Conservation (phyloP, 2,888 invertebrate genomes). For the Andrena trimmerana region DNA sequence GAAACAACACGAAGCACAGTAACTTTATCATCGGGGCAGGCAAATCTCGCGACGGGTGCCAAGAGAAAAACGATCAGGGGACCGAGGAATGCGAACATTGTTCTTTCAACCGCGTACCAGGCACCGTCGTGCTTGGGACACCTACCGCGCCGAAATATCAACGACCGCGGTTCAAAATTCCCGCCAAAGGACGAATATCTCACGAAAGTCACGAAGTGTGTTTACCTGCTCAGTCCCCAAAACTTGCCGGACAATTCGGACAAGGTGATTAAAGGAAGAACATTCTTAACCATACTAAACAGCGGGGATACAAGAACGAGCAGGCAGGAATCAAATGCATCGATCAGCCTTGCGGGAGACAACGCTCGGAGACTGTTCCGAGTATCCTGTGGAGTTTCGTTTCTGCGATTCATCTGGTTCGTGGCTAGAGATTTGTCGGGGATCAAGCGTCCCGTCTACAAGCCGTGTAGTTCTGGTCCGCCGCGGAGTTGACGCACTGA, state of each 20-base stretch:
- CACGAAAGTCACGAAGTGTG: background rate
- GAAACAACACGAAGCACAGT: constrained; percentile 47
- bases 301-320: background rate
- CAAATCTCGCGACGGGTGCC: constrained; percentile 50
- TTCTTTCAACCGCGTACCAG: constrained; percentile 33
- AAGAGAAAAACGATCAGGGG: constrained; percentile 38
- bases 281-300: background rate
- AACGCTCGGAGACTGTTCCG: constrained; percentile 1
- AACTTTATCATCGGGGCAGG: constrained; percentile 45
- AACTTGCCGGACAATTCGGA: background rate
- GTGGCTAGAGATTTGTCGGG: constrained; percentile 7
- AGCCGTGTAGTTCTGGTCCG: constrained; percentile 35
- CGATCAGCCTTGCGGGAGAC: constrained; percentile 1
- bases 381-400: constrained; percentile 23
- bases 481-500: constrained; percentile 60
- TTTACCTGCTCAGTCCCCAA: background rate
- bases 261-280: background rate
- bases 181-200: background rate
- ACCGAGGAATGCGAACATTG: constrained; percentile 56
- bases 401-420: constrained; percentile 24
- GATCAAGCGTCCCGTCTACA: constrained; percentile 32
- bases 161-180: constrained; percentile 21
- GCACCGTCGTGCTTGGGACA: background rate
- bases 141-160: background rate
- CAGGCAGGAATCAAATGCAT: background rate